Conservation (phyloP, 2,797 vertebrate species). For the Lophius americanus region DNA sequence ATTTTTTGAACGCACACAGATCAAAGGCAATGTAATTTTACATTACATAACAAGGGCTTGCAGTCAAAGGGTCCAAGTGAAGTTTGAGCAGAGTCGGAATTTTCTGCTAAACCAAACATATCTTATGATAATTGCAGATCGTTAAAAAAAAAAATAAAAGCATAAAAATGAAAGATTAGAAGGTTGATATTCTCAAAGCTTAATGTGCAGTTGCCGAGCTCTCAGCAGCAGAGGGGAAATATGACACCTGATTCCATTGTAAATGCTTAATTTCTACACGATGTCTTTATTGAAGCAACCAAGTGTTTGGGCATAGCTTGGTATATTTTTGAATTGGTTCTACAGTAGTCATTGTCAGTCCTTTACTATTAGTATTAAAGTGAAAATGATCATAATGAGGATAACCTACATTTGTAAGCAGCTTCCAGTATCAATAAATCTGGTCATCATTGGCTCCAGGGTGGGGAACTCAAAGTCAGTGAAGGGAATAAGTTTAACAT, state of each 20-base stretch:
- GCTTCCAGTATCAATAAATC: too few species aligned
- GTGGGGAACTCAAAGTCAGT: too few species aligned
- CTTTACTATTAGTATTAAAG: too few species aligned
- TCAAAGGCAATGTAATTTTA: constrained; percentile 15
- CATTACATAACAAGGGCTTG: constrained; percentile 39
- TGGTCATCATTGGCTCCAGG: too few species aligned
- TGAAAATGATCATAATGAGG: too few species aligned
- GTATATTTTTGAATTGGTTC: constrained; percentile 12
- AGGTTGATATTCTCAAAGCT: constrained; percentile 33
- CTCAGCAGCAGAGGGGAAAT: constrained; percentile 15
- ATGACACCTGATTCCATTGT: constrained; percentile 35
- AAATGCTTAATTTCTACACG: constrained; percentile 35
- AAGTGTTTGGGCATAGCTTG: constrained; percentile 13
- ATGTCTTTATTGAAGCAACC: constrained; percentile 28
- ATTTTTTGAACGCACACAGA: constrained; percentile 4
- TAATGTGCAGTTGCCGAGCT: constrained; percentile 38
- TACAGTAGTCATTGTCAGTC: neutral
- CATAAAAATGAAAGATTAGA: constrained; percentile 41
- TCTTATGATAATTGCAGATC: constrained; percentile 39
- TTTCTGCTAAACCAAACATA: constrained; percentile 52
- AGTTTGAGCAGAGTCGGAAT: constrained; percentile 41
- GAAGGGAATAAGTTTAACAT: too few species aligned
- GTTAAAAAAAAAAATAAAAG: constrained; percentile 18
- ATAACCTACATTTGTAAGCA: too few species aligned
- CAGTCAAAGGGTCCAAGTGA: constrained; percentile 33